Base-by-base conservation (phyloP, 1,140 invertebrate species). In the Hormaphis cornu region DNA sequence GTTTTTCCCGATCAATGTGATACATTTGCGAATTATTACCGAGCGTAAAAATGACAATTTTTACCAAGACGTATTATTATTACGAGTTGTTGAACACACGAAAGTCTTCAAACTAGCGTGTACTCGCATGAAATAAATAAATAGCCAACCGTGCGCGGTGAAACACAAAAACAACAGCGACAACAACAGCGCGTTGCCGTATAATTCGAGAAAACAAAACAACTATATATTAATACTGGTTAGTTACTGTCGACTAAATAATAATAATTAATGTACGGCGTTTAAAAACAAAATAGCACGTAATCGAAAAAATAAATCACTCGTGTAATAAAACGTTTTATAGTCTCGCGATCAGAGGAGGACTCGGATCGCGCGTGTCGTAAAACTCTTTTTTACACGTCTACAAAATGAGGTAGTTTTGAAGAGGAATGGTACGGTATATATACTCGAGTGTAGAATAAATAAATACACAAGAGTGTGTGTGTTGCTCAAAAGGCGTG, bases 41-140 rank as follows among this genome's bases (percentile, higher is more conserved):
- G 20, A 56, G 30, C 22, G 26, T 37, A n/a, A 56, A 22, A 56
- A 42, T 44, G 26, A 44, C 26, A 44, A 44, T n/a, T 12, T 28
- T 61, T 61, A 61, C 28, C n/a, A 18, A 40, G 14, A 14, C 28
- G 28, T 44, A 44, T 44, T 28, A 44, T 46, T 63, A 66, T 66
- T 66, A 20, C 24, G 18, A 44, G 58, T 61, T n/a, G 40, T 48
- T 66, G 59, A 66, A 66, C 59, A 66, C 59, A 48, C 48, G 59
- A 50, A 66, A 46, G 42, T 66, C 59, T 30, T 61, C 40, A 61
- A 24, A 61, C 58, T 66, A 48, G n/a, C n/a, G n/a, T n/a, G n/a
- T n/a, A n/a, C n/a, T n/a, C n/a, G n/a, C n/a, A n/a, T n/a, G n/a
- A n/a, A n/a, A n/a, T n/a, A n/a, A n/a, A n/a, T n/a, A n/a, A n/a